A percentile compares a stretch with the other conserved stretches of the same genome.
Evolutionary conservation across 2,797 vertebrate genomes (phyloP).

Genomic region (Dermochelys coriacea): DNA sequence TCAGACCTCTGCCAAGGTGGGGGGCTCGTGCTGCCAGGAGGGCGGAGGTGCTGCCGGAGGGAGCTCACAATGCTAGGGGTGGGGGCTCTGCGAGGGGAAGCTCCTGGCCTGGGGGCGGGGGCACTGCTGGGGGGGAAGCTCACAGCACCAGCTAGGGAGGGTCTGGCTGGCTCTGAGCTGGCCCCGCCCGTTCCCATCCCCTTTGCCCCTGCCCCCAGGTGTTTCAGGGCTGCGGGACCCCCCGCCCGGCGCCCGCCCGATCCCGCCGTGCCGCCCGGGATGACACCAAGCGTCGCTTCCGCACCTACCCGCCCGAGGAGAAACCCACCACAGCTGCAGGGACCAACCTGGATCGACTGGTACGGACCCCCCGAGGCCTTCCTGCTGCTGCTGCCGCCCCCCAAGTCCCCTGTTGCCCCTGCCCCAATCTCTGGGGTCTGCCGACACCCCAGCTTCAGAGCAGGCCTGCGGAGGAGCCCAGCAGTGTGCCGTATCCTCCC

Average conservation of each 20-base stretch:
- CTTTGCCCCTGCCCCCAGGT: constrained; percentile 75
- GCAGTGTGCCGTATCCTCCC: too few relatives aligned
- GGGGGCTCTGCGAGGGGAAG: too few relatives aligned
- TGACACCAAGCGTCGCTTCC: constrained; percentile 81
- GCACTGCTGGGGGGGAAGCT: too few relatives aligned
- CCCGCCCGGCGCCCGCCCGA: constrained; percentile 80
- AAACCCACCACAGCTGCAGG: constrained; percentile 88
- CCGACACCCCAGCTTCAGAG: too few relatives aligned
- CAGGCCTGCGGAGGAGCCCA: too few relatives aligned
- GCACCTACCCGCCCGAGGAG: constrained; percentile 84
- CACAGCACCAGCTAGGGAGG: too few relatives aligned
- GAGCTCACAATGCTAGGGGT: too few relatives aligned
- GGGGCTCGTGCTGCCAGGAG: not conserved
- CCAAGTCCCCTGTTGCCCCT: too few relatives aligned
- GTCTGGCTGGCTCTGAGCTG: too few relatives aligned
- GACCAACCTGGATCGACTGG: constrained; percentile 90
- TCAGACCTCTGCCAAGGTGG: constrained; percentile 88
- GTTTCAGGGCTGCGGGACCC: constrained; percentile 90
- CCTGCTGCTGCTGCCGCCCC: too few relatives aligned
- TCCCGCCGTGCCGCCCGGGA: constrained; percentile 83
- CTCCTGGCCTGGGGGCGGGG: too few relatives aligned
- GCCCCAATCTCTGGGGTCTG: too few relatives aligned
- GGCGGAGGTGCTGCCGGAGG: not conserved
- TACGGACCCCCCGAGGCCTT: constrained; percentile 58
- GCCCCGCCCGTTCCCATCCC: not conserved